A percentile compares a stretch with the other conserved stretches of the same genome.
Evolutionary conservation across 2,888 invertebrate species (phyloP).

Genomic region (Dilophus febrilis): DNA sequence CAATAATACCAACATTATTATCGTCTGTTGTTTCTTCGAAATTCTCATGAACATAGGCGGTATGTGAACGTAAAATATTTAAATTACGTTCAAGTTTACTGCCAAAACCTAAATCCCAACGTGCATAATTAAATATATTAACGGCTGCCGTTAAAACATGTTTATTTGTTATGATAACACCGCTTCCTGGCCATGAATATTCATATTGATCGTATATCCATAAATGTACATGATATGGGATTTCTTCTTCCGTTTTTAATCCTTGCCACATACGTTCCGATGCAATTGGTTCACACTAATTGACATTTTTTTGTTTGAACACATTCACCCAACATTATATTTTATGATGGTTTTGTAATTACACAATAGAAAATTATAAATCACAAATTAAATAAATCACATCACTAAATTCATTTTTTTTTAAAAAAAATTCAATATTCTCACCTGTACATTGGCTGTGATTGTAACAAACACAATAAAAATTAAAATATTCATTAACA

Average conservation of each 20-base stretch:
- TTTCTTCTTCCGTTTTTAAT: background rate
- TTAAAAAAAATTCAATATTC: too few relatives aligned
- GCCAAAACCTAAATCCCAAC: conserved; percentile 2
- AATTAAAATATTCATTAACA: too few relatives aligned
- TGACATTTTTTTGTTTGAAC: background rate
- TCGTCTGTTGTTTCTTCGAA: background rate
- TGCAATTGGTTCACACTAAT: background rate
- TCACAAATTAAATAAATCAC: too few relatives aligned
- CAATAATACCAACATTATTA: conserved; percentile 2
- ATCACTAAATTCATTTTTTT: too few relatives aligned
- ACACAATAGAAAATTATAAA: too few relatives aligned
- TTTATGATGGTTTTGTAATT: too few relatives aligned
- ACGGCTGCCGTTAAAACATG: conserved; percentile 3
- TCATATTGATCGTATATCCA: background rate
- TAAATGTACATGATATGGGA: conserved; percentile 3
- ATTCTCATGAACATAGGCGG: conserved; percentile 1
- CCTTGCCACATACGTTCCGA: conserved; percentile 1
- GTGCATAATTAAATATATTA: background rate
- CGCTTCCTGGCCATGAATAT: conserved; percentile 4
- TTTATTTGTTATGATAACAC: conserved; percentile 1
- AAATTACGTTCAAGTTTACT: background rate
- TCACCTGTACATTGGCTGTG: too few relatives aligned
- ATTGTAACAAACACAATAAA: too few relatives aligned
- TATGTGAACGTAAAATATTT: background rate
- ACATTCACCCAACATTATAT: too few relatives aligned